Evolutionary conservation across 2,113 vertebrate genomes (phyloP).

Genomic region (Micronycteris hirsuta): DNA sequence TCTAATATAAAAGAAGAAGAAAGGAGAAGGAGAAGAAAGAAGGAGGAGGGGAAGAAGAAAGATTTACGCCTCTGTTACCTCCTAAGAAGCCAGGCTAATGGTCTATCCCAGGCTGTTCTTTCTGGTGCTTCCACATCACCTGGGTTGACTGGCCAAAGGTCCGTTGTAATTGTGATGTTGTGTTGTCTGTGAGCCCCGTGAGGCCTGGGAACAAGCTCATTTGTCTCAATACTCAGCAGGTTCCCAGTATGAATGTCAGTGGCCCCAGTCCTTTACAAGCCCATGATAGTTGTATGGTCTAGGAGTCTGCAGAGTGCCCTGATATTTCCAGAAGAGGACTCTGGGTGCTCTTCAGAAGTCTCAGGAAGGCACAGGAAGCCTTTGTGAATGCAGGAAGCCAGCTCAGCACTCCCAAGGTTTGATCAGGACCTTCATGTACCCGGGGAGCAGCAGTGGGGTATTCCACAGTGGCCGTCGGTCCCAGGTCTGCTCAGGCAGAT

Average conservation of each 20-base stretch:
- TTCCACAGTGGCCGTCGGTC: not conserved
- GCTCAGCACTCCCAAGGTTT: not conserved
- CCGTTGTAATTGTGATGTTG: not conserved
- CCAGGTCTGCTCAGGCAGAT: not conserved
- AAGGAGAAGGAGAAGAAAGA: too few relatives aligned
- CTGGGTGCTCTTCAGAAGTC: not conserved
- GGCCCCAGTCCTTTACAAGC: not conserved
- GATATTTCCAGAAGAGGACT: not conserved
- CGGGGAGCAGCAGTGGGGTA: accelerated
- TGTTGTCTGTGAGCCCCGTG: not conserved
- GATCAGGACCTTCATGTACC: not conserved
- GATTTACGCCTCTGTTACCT: not conserved
- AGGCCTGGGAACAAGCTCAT: not conserved
- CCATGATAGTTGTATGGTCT: not conserved
- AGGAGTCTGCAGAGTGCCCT: not conserved
- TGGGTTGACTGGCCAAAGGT: not conserved
- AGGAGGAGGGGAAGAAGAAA: too few relatives aligned
- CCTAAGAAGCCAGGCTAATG: not conserved
- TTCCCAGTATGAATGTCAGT: not conserved
- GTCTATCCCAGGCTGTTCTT: not conserved
- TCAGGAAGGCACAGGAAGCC: not conserved
- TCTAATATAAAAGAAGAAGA: not conserved
- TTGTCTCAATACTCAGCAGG: not conserved
- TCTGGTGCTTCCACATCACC: not conserved
- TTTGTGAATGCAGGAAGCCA: not conserved